Evolutionary conservation across 35 echinoderm and acorn worm genomes (phyloP).

Genomic region (Amphiura filiformis): DNA sequence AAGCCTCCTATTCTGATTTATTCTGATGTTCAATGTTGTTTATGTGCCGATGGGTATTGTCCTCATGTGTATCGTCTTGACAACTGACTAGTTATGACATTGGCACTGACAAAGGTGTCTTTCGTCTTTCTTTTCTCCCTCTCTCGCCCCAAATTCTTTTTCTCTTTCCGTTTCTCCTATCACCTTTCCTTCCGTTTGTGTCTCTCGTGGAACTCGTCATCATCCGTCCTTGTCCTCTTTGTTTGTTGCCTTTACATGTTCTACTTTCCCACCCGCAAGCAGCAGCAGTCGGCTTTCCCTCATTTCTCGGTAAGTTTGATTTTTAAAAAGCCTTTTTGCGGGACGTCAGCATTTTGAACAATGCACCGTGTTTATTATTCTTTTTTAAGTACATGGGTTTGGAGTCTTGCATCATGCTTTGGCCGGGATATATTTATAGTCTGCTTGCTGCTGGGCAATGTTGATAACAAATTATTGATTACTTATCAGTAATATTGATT

Average conservation of each 20-base stretch:
- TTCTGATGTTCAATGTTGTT: too few species aligned
- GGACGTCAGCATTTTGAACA: not conserved
- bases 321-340: not conserved
- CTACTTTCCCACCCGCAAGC: conserved; percentile 4
- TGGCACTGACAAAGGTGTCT: too few species aligned
- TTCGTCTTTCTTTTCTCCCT: too few species aligned
- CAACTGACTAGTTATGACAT: too few species aligned
- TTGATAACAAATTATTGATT: too few species aligned
- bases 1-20: too few species aligned
- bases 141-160: not conserved
- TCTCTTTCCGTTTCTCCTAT: not conserved
- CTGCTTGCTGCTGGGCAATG: not conserved
- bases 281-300: conserved; percentile 99
- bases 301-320: conserved; percentile 96
- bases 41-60: too few species aligned
- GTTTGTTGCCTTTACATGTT: not conserved
- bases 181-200: not conserved
- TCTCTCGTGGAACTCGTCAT: not conserved
- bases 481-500: too few species aligned
- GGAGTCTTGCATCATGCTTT: conserved; percentile 1
- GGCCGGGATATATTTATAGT: not conserved
- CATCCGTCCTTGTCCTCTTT: not conserved
- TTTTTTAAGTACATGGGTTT: not conserved
- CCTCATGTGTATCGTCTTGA: too few species aligned
- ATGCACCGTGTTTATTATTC: not conserved